Evolutionary conservation across 2,888 invertebrate species (phyloP), one percentile per base, ranked within the genome.

Genomic region (Chymomyza fuscimana): DNA sequence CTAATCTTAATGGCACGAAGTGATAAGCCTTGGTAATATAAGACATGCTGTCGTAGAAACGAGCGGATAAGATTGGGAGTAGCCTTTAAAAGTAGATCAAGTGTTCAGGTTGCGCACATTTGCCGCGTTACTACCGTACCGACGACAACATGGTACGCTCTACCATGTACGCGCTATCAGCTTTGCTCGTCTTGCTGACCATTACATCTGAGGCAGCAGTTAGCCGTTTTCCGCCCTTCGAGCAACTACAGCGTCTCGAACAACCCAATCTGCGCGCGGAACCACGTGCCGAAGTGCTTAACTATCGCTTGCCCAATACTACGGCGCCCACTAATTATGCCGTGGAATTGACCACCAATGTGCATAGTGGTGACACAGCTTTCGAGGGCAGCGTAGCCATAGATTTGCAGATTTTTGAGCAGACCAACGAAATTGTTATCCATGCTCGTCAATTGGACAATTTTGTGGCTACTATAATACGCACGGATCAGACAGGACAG

Each of bases 261-360:
- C 70, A 79, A 69, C 83, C 87, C 10, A 83, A 67, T 40, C 46
- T 36, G 5, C 81, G 87, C 1, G 29, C 63, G 2, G 22, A 54
- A 1, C 62, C 74, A 25, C 75, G 74, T 56, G 86, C 77, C 40
- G 70, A 83, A 10, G 74, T 75, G 22, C 60, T 58, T 0, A 87
- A 80, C 58, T 94, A 94, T 87, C 92, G 93, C 0, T 91, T 95
- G 10, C 94, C 95, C 0, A 91, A 90, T 4, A 92, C 92, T 74
- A 92, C 94, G 64, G 86, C 84, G 0, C 94, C 94, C 0, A 74
- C 85, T 7, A 93, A 93, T 80, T 95, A 94, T 84, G 92, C 93
- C 78, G 70, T 91, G 2, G 72, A 72, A 7, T 60, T 91, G n/a
- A 67, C 69, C 3, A 91, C 91, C 0, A 71, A 83, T 69, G 86